These are phyloP conservation scores for Hapalemur alaotrensis DNA, from an alignment of 2,797 vertebrate genomes.

Conservation along the genomic window DNA sequence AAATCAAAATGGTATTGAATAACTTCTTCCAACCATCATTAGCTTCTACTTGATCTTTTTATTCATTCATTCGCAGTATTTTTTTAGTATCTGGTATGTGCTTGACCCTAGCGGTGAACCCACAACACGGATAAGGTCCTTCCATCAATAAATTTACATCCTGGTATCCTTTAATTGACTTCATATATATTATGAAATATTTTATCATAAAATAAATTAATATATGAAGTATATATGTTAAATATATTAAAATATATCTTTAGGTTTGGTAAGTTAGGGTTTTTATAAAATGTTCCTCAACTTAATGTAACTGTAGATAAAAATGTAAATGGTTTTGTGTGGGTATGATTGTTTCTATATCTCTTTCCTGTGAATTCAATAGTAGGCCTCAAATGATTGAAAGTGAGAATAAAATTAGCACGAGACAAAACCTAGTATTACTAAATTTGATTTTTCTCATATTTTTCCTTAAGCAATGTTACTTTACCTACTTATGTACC, in stretches of 20 bases:
- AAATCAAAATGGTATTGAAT: background rate
- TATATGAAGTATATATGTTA: background rate
- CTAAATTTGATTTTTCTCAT: background rate
- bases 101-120: background rate
- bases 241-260: background rate
- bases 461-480: conserved; percentile 41
- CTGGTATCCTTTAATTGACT: background rate
- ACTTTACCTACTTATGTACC: background rate
- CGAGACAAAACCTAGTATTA: background rate
- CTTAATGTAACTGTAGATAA: background rate
- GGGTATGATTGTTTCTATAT: background rate
- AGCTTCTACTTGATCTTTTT: background rate
- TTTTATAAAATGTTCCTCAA: background rate
- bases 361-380: background rate
- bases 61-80: background rate
- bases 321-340: background rate
- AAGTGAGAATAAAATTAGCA: background rate
- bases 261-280: conserved; percentile 9
- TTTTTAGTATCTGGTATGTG: background rate
- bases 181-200: conserved; percentile 10
- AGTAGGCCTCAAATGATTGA: background rate
- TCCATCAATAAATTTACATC: background rate
- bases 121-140: background rate
- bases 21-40: background rate
- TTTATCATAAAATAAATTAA: conserved; percentile 11